These are phyloP conservation scores for Sander lucioperca DNA, from an alignment of 2,113 vertebrate species.

Conservation along the genomic window DNA sequence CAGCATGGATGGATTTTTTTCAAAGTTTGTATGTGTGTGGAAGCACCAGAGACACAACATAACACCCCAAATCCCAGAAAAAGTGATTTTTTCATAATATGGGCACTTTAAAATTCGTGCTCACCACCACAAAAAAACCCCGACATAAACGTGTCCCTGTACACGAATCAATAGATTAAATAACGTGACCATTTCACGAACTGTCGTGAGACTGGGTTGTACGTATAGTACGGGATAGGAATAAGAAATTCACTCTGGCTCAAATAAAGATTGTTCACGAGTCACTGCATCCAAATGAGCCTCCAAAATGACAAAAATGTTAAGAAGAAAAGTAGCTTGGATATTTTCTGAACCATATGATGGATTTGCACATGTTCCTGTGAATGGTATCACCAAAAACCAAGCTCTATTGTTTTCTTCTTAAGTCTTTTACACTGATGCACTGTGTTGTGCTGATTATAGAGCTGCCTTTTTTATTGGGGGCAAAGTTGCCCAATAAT, in stretches of 20 bases:
- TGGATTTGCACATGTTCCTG: not conserved
- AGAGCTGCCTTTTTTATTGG: not conserved
- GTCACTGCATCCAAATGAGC: not conserved
- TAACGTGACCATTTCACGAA: no score
- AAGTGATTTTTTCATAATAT: no score
- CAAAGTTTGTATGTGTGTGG: no score
- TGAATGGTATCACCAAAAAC: not conserved
- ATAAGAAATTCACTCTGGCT: not conserved
- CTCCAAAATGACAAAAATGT: not conserved
- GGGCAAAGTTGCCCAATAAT: conserved; percentile 26
- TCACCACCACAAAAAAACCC: no score
- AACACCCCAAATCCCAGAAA: no score
- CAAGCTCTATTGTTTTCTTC: not conserved
- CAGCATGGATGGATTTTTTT: no score
- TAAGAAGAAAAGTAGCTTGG: not conserved
- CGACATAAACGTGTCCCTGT: no score
- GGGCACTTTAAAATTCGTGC: no score
- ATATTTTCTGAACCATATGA: not conserved
- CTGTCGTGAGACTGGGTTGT: no score
- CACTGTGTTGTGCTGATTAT: conserved; percentile 2
- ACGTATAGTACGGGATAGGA: not conserved
- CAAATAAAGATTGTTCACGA: not conserved
- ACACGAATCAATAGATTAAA: no score
- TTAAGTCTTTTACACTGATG: not conserved
- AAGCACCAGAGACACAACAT: no score